phyloP scores from a whole-genome alignment of 2,113 vertebrate genomes.

The Takifugu flavidus region DNA sequence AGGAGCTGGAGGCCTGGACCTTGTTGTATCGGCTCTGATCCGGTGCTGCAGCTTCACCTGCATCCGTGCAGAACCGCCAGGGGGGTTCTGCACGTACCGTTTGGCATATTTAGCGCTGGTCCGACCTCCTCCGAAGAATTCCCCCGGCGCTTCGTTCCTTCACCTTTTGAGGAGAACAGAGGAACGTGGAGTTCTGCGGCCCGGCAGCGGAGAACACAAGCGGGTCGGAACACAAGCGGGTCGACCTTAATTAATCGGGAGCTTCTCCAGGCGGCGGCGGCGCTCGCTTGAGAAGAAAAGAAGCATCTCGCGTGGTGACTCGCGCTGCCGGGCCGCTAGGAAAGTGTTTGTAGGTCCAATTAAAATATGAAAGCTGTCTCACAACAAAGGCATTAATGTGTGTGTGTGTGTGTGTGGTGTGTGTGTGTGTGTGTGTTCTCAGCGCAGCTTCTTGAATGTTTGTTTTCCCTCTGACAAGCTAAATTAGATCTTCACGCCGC shows the following conservation, averaged over 20 bases:
- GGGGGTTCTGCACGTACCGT: too few relatives aligned
- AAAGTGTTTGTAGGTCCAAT: constrained; percentile 42
- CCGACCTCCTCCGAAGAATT: neutral
- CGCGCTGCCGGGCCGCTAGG: constrained; percentile 16
- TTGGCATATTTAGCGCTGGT: too few relatives aligned
- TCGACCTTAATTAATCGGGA: constrained; percentile 41
- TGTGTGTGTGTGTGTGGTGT: neutral
- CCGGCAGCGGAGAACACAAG: constrained; percentile 16
- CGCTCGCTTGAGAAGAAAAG: constrained; percentile 5
- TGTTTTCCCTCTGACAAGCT: neutral
- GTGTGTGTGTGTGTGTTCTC: neutral
- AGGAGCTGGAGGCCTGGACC: constrained; percentile 2
- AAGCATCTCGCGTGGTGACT: constrained; percentile 25
- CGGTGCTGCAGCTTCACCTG: neutral
- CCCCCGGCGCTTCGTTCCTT: neutral
- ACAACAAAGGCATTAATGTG: constrained; percentile 9
- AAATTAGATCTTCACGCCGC: neutral
- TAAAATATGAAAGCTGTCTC: constrained; percentile 38
- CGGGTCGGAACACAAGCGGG: constrained; percentile 14
- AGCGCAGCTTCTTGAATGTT: neutral
- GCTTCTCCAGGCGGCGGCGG: constrained; percentile 30
- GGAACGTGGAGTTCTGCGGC: constrained; percentile 21
- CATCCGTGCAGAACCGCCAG: neutral
- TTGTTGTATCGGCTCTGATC: neutral
- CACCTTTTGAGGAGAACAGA: constrained; percentile 26